phyloP scores from a whole-genome alignment of 2,888 invertebrate genomes.

The Tridacna crocea region DNA sequence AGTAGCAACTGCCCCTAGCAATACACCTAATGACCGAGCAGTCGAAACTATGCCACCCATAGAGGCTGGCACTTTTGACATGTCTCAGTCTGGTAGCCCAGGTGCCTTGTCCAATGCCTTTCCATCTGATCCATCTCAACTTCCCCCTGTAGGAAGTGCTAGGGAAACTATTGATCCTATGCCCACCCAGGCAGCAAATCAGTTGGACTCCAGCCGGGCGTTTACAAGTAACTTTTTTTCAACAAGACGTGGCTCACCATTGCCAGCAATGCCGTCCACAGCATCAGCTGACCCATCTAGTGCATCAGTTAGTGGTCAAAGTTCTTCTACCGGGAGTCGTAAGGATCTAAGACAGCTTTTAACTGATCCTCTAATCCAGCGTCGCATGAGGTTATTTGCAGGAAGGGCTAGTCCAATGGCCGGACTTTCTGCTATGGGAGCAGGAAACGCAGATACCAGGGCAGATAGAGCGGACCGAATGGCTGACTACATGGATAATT shows the following conservation, averaged over 20 bases:
- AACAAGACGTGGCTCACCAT: background rate
- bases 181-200: constrained; percentile 4
- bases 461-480: constrained; percentile 21
- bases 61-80: background rate
- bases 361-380: background rate
- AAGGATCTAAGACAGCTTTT: background rate
- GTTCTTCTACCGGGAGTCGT: background rate
- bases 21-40: background rate
- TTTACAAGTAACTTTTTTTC: background rate
- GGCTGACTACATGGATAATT: constrained; percentile 23
- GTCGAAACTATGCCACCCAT: background rate
- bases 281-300: background rate
- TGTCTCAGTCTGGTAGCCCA: background rate
- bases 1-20: background rate
- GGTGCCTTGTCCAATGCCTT: background rate
- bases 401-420: background rate
- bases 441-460: background rate
- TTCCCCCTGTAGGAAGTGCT: background rate
- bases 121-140: background rate
- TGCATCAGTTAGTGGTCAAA: background rate
- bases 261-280: background rate
- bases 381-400: background rate
- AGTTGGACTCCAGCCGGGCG: background rate
- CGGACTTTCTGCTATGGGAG: background rate
- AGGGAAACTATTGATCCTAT: background rate